These are phyloP conservation scores for Hymenochirus boettgeri DNA, from an alignment of 2,113 vertebrate genomes.

Conservation along the genomic window DNA sequence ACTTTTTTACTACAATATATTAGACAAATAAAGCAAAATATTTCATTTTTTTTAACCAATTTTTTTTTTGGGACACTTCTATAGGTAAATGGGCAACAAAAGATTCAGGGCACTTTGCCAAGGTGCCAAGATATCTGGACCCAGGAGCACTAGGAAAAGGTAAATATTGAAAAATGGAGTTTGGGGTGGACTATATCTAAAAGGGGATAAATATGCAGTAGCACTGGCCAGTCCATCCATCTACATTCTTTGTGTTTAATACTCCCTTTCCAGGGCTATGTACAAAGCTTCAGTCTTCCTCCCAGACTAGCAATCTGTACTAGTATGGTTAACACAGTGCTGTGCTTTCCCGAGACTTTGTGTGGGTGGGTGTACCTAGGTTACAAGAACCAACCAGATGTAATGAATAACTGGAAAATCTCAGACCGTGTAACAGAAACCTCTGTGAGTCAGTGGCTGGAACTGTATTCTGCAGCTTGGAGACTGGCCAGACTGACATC, in stretches of 20 bases:
- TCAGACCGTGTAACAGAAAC: constrained; percentile 42
- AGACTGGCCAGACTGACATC: constrained; percentile 27
- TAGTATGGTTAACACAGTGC: constrained; percentile 2
- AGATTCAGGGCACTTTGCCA: too few species aligned
- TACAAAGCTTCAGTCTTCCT: constrained; percentile 12
- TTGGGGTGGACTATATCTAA: too few species aligned
- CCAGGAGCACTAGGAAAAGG: too few species aligned
- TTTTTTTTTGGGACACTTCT: too few species aligned
- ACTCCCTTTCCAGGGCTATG: not conserved
- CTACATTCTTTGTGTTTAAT: not conserved
- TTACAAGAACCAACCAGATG: constrained; percentile 39
- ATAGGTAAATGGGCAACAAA: too few species aligned
- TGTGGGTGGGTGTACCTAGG: constrained; percentile 35
- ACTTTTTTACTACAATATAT: too few species aligned
- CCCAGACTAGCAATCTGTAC: not conserved
- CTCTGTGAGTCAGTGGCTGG: constrained; percentile 41
- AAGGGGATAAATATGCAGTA: too few species aligned
- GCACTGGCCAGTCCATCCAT: too few species aligned
- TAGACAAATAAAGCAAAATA: too few species aligned
- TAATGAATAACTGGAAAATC: constrained; percentile 42
- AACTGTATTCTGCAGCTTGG: constrained; percentile 39
- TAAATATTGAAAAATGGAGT: too few species aligned
- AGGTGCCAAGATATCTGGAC: too few species aligned
- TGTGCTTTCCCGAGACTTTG: constrained; percentile 18
- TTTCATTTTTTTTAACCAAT: too few species aligned